phyloP scores from a whole-genome alignment of 2,113 vertebrate genomes.

The Silurus glanis region DNA sequence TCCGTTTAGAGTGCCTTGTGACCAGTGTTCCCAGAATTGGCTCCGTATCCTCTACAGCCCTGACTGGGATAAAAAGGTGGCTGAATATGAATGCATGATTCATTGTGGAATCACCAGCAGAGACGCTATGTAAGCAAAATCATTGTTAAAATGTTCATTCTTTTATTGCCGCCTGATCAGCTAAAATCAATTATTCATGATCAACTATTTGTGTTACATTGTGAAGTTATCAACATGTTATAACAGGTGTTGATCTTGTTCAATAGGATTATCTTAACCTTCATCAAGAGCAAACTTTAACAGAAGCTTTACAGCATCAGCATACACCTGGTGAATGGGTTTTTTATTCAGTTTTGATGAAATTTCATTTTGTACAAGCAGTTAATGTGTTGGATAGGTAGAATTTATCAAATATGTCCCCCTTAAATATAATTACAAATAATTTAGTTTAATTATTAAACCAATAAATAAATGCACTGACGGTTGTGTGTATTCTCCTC shows the following conservation, averaged over 20 bases:
- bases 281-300: background rate
- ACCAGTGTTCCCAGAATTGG: background rate
- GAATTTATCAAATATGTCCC: no score
- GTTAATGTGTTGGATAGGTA: no score
- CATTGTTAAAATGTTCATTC: background rate
- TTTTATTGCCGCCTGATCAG: background rate
- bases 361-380: no score
- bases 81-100: background rate
- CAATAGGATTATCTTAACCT: background rate
- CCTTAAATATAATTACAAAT: no score
- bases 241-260: background rate
- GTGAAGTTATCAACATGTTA: background rate
- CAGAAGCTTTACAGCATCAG: background rate
- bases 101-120: background rate
- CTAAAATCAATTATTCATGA: background rate
- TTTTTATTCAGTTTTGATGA: background rate
- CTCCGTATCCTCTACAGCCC: background rate
- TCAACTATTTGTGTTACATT: background rate
- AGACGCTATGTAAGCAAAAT: background rate
- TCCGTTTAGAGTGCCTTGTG: background rate
- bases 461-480: background rate
- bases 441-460: background rate
- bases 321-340: background rate
- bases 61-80: background rate
- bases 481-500: background rate